A percentile compares a stretch with the other conserved stretches of the same genome.
These are phyloP conservation scores for Nicator chloris DNA, from an alignment of 2,113 vertebrate genomes.

Conservation along the genomic window DNA sequence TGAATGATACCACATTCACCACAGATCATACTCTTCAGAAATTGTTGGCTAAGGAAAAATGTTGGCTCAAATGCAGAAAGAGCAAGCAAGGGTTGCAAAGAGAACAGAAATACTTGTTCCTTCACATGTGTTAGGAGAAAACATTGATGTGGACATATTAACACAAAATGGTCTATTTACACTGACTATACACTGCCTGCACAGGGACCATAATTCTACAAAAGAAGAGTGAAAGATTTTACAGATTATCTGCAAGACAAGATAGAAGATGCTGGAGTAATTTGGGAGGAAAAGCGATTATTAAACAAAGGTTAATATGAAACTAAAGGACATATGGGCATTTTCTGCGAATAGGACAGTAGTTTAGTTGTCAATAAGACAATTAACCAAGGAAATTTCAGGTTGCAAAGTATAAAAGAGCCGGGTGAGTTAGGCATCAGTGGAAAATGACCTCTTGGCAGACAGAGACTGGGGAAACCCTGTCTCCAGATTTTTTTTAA, in stretches of 20 bases:
- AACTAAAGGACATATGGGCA: not conserved
- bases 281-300: not conserved
- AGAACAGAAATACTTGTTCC: not conserved
- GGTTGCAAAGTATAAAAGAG: not conserved
- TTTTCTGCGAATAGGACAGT: not conserved
- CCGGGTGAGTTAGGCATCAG: not conserved
- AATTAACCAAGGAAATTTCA: not conserved
- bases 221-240: not conserved
- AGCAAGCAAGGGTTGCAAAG: not conserved
- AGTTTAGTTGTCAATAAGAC: not conserved
- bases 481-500: not conserved
- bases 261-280: not conserved
- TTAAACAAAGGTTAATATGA: not conserved
- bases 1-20: not conserved
- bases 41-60: not conserved
- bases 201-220: not conserved
- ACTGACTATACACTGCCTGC: not conserved
- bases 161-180: not conserved
- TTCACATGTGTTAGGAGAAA: not conserved
- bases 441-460: not conserved
- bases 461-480: not conserved
- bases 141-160: not conserved
- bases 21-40: not conserved
- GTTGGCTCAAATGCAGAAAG: not conserved
- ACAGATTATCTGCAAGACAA: not conserved